Conservation (phyloP, 2,113 vertebrate genomes). For the Phainopepla nitens region DNA sequence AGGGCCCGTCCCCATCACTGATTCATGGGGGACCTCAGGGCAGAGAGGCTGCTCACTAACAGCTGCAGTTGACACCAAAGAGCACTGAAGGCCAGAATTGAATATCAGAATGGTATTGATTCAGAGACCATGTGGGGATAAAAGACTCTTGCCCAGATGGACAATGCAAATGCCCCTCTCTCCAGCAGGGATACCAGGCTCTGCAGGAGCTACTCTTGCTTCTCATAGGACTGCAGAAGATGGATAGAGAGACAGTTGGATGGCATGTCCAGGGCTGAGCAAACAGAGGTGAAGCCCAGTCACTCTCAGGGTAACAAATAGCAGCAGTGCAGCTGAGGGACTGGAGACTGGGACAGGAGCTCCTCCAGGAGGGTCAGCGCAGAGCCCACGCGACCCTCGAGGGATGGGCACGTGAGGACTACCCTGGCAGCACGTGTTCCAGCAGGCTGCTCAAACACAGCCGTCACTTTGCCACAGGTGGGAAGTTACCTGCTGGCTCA, state of each 20-base stretch:
- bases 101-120: background rate
- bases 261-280: background rate
- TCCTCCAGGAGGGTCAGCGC: accelerated
- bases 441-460: background rate
- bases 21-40: background rate
- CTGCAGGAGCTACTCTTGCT: background rate
- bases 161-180: background rate
- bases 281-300: background rate
- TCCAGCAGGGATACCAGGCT: background rate
- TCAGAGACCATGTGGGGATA: background rate
- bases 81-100: background rate
- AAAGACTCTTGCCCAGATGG: background rate
- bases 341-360: background rate
- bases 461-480: accelerated
- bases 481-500: accelerated
- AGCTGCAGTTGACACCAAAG: background rate
- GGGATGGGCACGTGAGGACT: accelerated
- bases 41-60: background rate
- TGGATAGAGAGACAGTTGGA: accelerated
- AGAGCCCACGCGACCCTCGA: accelerated
- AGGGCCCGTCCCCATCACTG: background rate
- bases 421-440: accelerated
- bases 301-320: background rate
- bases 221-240: background rate
- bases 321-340: background rate